Evolutionary conservation across 2,888 invertebrate genomes (phyloP).

Genomic region (Drosophila parthenogenetica): DNA sequence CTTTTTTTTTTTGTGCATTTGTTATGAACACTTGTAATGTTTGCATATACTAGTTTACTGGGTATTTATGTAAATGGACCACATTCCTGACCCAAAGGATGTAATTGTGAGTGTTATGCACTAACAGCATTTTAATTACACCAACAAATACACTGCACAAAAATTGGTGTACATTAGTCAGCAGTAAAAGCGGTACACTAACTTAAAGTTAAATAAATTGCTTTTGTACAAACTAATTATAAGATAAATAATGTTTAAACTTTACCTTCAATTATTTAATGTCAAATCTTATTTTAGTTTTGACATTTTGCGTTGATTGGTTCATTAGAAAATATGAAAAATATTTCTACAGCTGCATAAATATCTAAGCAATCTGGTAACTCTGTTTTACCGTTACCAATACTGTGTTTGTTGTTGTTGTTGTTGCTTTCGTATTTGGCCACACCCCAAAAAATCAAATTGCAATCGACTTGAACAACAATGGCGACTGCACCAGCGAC

Average conservation of each 20-base stretch:
- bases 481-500: slow-evolving; percentile 16
- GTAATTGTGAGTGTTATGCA: slow-evolving; percentile 6
- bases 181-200: slow-evolving; percentile 2
- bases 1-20: slow-evolving; percentile 6
- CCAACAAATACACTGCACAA: not conserved
- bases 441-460: slow-evolving; percentile 58
- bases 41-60: slow-evolving; percentile 4
- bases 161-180: not conserved
- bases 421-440: slow-evolving; percentile 28
- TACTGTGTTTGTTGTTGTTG: slow-evolving; percentile 9
- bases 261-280: not conserved
- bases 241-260: not conserved
- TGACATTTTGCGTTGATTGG: slow-evolving; percentile 21
- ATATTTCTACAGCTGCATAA: slow-evolving; percentile 5
- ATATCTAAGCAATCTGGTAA: slow-evolving; percentile 25
- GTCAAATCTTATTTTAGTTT: slow-evolving; percentile 14
- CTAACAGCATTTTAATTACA: slow-evolving; percentile 17
- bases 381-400: slow-evolving; percentile 7
- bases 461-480: slow-evolving; percentile 34
- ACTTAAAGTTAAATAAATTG: not conserved
- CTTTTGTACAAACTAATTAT: too few relatives aligned
- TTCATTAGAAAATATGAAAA: slow-evolving; percentile 28
- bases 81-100: slow-evolving; percentile 25
- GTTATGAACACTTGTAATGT: slow-evolving; percentile 5
- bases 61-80: slow-evolving; percentile 19